Percentiles rank a stretch among this genome's conserved stretches.
Evolutionary conservation across 2,888 invertebrate genomes (phyloP).

Genomic region (Erannis defoliaria): DNA sequence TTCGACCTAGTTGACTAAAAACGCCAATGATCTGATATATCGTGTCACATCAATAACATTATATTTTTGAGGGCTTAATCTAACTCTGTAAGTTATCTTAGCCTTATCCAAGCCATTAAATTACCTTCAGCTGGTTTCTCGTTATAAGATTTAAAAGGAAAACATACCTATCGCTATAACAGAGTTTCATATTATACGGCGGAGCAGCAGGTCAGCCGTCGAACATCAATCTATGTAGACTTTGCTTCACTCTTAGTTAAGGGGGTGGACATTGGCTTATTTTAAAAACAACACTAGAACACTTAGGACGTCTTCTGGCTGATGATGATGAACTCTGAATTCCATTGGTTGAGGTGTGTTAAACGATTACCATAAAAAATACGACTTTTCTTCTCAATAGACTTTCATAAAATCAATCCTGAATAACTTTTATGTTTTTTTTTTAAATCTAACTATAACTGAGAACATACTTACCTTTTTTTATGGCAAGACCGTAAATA

Average conservation of each 20-base stretch:
- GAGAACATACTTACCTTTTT: no score
- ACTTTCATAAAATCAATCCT: no score
- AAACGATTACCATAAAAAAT: no score
- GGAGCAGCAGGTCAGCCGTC: conserved; percentile 32
- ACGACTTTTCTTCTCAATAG: no score
- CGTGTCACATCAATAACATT: background rate
- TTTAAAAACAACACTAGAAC: conserved; percentile 1
- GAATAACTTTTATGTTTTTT: no score
- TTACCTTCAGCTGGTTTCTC: conserved; percentile 6
- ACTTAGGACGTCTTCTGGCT: no score
- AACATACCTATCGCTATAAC: conserved; percentile 29
- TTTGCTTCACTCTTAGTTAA: conserved; percentile 13
- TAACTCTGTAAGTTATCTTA: background rate
- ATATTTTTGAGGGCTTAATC: no score
- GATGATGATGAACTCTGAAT: no score
- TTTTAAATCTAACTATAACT: no score
- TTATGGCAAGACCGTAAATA: no score
- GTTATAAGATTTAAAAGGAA: conserved; percentile 26
- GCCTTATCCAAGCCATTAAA: conserved; percentile 4
- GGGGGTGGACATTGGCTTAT: conserved; percentile 1
- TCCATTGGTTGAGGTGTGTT: no score
- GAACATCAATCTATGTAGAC: conserved; percentile 31
- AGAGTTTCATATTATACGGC: conserved; percentile 28
- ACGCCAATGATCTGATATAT: background rate
- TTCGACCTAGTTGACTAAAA: no score